Evolutionary conservation across 2,797 vertebrate genomes (phyloP).

Genomic region (Spinus olivaceus): DNA sequence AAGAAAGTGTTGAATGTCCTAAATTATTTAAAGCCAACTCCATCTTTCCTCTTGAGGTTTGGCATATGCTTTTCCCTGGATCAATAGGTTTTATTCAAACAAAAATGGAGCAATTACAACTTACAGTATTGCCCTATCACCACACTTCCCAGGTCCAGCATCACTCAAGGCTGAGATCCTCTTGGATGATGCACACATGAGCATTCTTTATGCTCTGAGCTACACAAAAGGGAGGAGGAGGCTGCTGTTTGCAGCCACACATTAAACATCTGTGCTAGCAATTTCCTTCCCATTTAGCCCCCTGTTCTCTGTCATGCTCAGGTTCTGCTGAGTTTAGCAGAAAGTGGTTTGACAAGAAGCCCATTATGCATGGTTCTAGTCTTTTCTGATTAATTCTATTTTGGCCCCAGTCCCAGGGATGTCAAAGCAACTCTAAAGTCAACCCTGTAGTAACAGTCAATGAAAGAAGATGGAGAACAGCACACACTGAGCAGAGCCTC

Average conservation of each 20-base stretch:
- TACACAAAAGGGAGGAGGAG: neutral
- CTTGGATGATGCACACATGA: neutral
- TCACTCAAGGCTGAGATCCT: neutral
- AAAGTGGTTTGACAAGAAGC: conserved; percentile 11
- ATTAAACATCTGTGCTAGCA: conserved; percentile 10
- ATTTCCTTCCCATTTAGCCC: conserved; percentile 29
- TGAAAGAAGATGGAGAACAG: neutral
- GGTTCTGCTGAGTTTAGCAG: conserved; percentile 48
- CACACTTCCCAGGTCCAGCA: neutral
- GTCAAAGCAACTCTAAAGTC: neutral
- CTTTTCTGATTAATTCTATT: conserved; percentile 8
- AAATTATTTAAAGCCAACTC: conserved; percentile 52
- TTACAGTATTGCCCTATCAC: neutral
- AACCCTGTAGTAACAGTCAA: neutral
- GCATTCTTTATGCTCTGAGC: neutral
- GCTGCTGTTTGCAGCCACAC: conserved; percentile 9
- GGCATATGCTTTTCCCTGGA: conserved; percentile 28
- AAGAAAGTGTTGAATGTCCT: conserved; percentile 14
- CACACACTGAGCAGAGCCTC: neutral
- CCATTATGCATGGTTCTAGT: conserved; percentile 9
- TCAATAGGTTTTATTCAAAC: conserved; percentile 56
- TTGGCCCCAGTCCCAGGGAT: neutral
- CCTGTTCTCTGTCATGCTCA: neutral
- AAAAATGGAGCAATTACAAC: conserved; percentile 26
- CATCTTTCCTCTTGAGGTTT: conserved; percentile 16